Base-by-base conservation (phyloP, 2,888 invertebrate genomes). In the Spodoptera littoralis region DNA sequence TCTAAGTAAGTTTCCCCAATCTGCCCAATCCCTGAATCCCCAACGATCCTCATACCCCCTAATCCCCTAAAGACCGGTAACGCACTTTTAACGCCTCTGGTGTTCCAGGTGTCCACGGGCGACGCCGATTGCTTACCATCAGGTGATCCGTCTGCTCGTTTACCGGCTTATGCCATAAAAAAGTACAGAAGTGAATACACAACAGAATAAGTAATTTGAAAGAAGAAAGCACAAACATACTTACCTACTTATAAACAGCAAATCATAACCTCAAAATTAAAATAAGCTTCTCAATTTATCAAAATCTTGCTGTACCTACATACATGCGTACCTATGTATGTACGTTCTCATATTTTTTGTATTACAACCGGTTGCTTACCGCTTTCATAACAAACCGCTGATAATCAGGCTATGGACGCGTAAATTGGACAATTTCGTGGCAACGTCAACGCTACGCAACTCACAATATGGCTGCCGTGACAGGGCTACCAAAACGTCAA, bases 371-470 rank as follows among this genome's bases (percentile, higher is more conserved):
- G 76, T 76, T 70, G 18, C n/a, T 18, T 18, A 24, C 57, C 12
- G n/a, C 68, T 72, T 72, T 76, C 77, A 65, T 79, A 79, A 72
- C 50, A 53, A 60, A 52, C 48, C 41, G 43, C 57, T 61, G 70
- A 69, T 64, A 60, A 60, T 55, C 70, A 60, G 11, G 36, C 51
- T 43, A 46, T 41, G 22, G 53, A 58, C 51, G 63, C 62, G 79
- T 76, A 76, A 77, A 79, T 79, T 77, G 79, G 60, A 55, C 73
- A 79, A 79, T 77, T 77, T 79, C 30, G 36, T 65, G 49, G 60
- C 56, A 59, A 49, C 65, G 18, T 56, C 56, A 59, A 49, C 65
- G 18, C 63, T 50, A 41, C 56, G 65, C 65, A 62, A 64, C 44
- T 44, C 43, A n/a, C 43, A 47, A 57, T 42, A 59, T 56, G 52